phyloP scores from a whole-genome alignment of 2,888 invertebrate genomes.

The Cinara cedri region DNA sequence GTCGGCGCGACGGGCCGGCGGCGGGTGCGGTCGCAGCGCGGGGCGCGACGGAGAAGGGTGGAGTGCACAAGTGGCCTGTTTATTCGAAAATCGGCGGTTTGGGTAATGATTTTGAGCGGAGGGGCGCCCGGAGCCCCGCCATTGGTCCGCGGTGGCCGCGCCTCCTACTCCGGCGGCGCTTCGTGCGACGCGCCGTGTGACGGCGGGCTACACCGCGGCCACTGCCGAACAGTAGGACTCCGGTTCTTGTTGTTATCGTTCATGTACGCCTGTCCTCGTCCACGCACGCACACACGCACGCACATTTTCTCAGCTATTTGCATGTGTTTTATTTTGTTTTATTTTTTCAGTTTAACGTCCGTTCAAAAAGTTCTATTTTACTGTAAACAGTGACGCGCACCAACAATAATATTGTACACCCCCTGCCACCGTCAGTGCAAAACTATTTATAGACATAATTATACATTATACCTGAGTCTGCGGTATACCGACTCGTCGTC shows the following conservation, averaged over 20 bases:
- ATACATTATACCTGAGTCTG: background rate
- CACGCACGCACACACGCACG: background rate
- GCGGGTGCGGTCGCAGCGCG: slow-evolving; percentile 3
- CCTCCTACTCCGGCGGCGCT: slow-evolving; percentile 44
- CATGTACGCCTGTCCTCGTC: slow-evolving; percentile 1
- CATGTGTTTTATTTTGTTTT: too few relatives aligned
- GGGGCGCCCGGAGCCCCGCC: slow-evolving; percentile 41
- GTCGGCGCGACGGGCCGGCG: slow-evolving; percentile 8
- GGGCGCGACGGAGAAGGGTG: slow-evolving; percentile 43
- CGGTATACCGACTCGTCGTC: background rate
- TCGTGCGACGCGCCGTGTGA: slow-evolving; percentile 11
- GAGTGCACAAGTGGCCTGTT: slow-evolving; percentile 54
- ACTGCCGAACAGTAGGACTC: slow-evolving; percentile 32
- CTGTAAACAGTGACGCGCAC: too few relatives aligned
- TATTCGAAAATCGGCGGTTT: slow-evolving; percentile 42
- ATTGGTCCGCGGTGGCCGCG: slow-evolving; percentile 50
- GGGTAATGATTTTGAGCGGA: slow-evolving; percentile 24
- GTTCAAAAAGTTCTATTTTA: too few relatives aligned
- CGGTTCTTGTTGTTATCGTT: slow-evolving; percentile 27
- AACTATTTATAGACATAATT: too few relatives aligned
- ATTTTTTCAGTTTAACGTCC: too few relatives aligned
- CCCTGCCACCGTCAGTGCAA: too few relatives aligned
- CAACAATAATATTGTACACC: too few relatives aligned
- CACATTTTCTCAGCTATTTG: background rate
- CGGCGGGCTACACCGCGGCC: slow-evolving; percentile 6